phyloP scores from a whole-genome alignment of 2,113 vertebrate species.

The Callopanchax toddi region DNA sequence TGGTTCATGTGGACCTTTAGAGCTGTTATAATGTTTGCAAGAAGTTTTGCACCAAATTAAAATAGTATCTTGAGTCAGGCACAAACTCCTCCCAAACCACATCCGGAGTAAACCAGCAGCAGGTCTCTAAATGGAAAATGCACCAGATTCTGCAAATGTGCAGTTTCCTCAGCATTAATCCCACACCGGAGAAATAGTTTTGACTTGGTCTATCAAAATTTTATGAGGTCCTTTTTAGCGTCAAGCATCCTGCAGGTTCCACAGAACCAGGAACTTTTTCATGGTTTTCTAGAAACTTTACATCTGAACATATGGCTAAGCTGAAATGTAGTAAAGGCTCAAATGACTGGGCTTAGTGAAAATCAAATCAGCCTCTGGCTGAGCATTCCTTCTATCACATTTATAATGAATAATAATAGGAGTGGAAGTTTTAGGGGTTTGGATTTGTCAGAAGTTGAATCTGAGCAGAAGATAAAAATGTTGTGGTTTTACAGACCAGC shows the following conservation, averaged over 20 bases:
- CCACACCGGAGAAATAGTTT: conserved; percentile 25
- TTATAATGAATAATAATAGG: conserved; percentile 47
- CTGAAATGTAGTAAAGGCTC: conserved; percentile 21
- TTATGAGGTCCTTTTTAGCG: conserved; percentile 26
- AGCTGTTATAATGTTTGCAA: conserved; percentile 5
- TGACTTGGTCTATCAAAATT: conserved; percentile 35
- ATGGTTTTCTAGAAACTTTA: conserved; percentile 6
- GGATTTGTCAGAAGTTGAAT: conserved; percentile 31
- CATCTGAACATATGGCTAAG: conserved; percentile 30
- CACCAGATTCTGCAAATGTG: conserved; percentile 16
- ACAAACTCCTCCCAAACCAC: conserved; percentile 22
- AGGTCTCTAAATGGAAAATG: conserved; percentile 39
- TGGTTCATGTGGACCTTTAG: conserved; percentile 28
- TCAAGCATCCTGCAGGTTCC: conserved; percentile 13
- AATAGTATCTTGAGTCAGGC: conserved; percentile 5
- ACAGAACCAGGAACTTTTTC: background rate
- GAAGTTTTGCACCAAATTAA: background rate
- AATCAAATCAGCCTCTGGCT: conserved; percentile 50
- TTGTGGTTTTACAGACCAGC: conserved; percentile 7
- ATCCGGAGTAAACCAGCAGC: conserved; percentile 7
- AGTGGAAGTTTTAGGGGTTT: conserved; percentile 34
- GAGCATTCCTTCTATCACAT: conserved; percentile 41
- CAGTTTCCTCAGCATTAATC: conserved; percentile 32
- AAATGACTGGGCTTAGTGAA: conserved; percentile 47
- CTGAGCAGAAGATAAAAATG: conserved; percentile 8